These are phyloP conservation scores for Plecotus auritus DNA, from an alignment of 2,113 vertebrate species.

Conservation along the genomic window DNA sequence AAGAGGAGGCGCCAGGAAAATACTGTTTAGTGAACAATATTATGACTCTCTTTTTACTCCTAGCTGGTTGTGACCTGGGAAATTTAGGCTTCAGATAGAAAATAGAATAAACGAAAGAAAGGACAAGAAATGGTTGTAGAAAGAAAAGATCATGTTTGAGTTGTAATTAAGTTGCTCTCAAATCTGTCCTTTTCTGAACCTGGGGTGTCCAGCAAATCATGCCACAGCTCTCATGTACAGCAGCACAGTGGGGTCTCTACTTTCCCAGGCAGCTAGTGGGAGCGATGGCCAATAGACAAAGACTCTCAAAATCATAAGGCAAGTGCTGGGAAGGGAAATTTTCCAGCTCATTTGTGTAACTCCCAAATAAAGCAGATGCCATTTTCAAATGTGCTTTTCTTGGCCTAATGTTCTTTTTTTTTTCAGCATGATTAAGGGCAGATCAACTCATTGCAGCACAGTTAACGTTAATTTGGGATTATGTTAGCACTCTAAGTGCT, in stretches of 20 bases:
- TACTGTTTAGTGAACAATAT: neutral
- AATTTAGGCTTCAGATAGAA: neutral
- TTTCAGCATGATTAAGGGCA: neutral
- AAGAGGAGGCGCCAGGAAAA: neutral
- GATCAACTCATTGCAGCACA: neutral
- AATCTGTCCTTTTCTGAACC: neutral
- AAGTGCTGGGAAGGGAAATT: neutral
- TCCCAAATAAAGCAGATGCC: neutral
- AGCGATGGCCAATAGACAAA: neutral
- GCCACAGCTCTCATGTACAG: neutral
- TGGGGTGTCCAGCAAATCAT: neutral
- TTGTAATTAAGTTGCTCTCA: neutral
- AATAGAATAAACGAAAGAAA: neutral
- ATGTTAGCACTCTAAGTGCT: neutral
- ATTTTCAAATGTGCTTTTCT: neutral
- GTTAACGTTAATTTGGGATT: neutral
- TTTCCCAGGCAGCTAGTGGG: neutral
- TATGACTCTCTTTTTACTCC: neutral
- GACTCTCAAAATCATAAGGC: neutral
- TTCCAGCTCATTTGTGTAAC: neutral
- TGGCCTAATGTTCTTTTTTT: neutral
- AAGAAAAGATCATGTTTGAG: neutral
- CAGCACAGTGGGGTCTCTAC: accelerated
- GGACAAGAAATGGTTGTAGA: neutral
- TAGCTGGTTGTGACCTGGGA: neutral